A percentile compares a stretch with the other conserved stretches of the same genome.
These are phyloP conservation scores for Cryptus viduatorius DNA, from an alignment of 2,888 invertebrate species.

Conservation along the genomic window DNA sequence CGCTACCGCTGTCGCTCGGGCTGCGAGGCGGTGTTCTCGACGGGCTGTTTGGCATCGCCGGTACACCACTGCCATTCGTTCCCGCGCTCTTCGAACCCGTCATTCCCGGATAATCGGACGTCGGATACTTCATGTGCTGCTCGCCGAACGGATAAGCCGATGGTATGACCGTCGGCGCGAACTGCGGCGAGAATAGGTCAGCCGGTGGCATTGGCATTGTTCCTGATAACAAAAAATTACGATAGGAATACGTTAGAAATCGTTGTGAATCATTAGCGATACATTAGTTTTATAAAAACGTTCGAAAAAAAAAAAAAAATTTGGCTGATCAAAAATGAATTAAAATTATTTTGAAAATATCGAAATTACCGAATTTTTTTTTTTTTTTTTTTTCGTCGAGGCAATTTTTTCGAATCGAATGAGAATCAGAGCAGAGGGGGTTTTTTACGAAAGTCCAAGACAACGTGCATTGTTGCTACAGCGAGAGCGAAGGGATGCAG, in stretches of 20 bases:
- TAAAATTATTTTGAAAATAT: no score
- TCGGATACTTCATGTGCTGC: constrained; percentile 76
- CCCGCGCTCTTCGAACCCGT: constrained; percentile 70
- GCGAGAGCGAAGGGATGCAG: constrained; percentile 69
- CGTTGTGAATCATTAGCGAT: constrained; percentile 4
- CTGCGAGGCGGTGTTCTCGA: constrained; percentile 80
- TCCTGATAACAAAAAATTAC: constrained; percentile 73
- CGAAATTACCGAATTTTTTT: no score
- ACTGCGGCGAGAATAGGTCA: constrained; percentile 79
- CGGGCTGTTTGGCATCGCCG: constrained; percentile 70
- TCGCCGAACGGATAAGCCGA: constrained; percentile 78
- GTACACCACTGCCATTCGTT: constrained; percentile 59
- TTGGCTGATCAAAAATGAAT: no score
- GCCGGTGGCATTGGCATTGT: constrained; percentile 78
- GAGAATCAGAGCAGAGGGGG: constrained; percentile 46
- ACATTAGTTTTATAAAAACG: no score
- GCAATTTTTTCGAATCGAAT: constrained; percentile 19
- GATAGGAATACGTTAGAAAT: background rate
- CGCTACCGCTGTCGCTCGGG: constrained; percentile 82
- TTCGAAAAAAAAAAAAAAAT: background rate
- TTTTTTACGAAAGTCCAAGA: constrained; percentile 62
- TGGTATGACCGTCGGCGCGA: constrained; percentile 78
- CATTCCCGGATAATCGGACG: constrained; percentile 76
- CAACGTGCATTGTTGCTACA: constrained; percentile 79
- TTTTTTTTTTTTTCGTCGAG: background rate